Conservation (phyloP, 2,113 vertebrate species). For the Urocitellus parryii region DNA sequence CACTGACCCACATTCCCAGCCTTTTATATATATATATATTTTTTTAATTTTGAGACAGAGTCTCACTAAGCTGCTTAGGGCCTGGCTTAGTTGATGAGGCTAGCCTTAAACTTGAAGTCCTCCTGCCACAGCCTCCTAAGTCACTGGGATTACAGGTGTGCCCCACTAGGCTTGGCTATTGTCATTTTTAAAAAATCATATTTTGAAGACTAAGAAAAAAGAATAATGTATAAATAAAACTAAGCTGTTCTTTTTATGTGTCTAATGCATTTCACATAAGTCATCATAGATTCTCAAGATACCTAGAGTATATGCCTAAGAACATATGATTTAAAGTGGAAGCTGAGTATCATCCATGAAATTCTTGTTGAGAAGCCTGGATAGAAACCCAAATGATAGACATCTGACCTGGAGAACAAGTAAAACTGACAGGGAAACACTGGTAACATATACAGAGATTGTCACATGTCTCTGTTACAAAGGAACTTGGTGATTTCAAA, state of each 20-base stretch:
- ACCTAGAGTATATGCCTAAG: neutral
- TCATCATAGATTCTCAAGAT: neutral
- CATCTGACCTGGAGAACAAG: neutral
- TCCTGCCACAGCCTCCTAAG: too few species aligned
- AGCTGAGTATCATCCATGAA: neutral
- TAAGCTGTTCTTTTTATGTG: neutral
- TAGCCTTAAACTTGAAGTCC: too few species aligned
- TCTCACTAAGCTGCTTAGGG: too few species aligned
- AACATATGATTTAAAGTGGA: neutral
- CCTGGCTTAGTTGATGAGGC: too few species aligned
- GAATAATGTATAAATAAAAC: constrained; percentile 43
- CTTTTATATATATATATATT: too few species aligned
- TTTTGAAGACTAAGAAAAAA: neutral
- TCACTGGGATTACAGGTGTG: too few species aligned
- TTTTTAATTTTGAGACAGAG: neutral
- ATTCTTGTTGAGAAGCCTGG: neutral
- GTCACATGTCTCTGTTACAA: neutral
- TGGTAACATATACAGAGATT: neutral
- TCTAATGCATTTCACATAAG: neutral
- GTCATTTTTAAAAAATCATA: neutral
- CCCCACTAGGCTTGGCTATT: neutral
- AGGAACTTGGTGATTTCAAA: constrained; percentile 25
- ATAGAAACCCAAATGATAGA: neutral
- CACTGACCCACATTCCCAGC: too few species aligned
- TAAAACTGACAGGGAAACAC: neutral